Conservation (phyloP, 2,797 vertebrate genomes). For the Sardinella longiceps region DNA sequence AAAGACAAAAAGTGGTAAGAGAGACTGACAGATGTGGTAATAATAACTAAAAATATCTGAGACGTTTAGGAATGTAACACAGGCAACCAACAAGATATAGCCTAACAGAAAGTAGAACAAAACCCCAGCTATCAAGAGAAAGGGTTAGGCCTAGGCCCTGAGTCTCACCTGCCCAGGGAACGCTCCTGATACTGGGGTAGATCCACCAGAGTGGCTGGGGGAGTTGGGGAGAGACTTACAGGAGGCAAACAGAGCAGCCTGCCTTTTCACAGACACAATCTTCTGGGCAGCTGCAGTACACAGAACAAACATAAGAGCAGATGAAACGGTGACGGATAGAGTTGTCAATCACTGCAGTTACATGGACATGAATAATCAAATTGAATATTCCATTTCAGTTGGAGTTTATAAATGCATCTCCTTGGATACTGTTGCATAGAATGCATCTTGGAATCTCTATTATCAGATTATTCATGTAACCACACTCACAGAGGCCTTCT, state of each 20-base stretch:
- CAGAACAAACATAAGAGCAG: not conserved
- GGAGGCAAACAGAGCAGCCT: slow-evolving; percentile 86
- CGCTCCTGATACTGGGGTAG: slow-evolving; percentile 81
- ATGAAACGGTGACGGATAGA: no score
- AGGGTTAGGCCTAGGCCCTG: not conserved
- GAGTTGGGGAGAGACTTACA: slow-evolving; percentile 93
- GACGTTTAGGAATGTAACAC: not conserved
- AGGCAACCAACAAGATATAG: not conserved
- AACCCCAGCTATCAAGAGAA: not conserved
- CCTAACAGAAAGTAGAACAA: not conserved
- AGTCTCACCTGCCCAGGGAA: slow-evolving; percentile 76
- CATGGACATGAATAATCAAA: no score
- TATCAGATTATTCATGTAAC: no score
- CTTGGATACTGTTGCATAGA: no score
- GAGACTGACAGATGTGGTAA: not conserved
- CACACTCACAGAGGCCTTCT: not conserved
- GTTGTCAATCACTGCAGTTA: no score
- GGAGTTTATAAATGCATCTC: no score
- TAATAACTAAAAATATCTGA: not conserved
- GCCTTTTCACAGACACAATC: slow-evolving; percentile 85
- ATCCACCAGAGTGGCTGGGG: slow-evolving; percentile 87
- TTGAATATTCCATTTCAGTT: no score
- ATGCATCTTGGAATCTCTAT: no score
- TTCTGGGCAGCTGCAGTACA: slow-evolving; percentile 85
- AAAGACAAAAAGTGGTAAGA: not conserved